Evolutionary conservation across 2,797 vertebrate species (phyloP), one percentile per base, ranked within the genome.

Genomic region (Anniella stebbinsi): DNA sequence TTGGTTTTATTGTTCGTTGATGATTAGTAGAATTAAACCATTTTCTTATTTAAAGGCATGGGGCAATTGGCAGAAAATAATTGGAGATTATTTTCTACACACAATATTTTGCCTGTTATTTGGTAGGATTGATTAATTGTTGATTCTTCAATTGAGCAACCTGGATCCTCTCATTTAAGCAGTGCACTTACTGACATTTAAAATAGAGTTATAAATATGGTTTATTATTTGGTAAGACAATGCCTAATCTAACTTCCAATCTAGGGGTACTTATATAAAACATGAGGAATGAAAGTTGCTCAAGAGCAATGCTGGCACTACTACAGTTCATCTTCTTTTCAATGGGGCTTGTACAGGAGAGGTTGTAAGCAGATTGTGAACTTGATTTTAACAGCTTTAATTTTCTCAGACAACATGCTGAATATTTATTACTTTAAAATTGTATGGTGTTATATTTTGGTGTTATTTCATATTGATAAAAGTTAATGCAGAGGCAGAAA

Each of bases 31-130:
- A 63, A 88, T 83, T 83, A 75, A 83, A 63, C 25, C 12, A 41
- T 87, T 87, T 70, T 80, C 25, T 23, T 66, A 48, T 72, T 88
- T 57, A 88, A 70, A 80, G 63, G 41, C 7, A 72, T 30, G 80
- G 28, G 48, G 36, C 28, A 82, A 12, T 30, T 10, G 48, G 30
- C 13, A 72, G 51, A 72, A 67, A 18, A 67, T 41, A 78, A 78
- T 4, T 51, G 45, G 33, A 41, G 17, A 78, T 30, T 80, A 38
- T n/a, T 80, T 57, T 87, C 48, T 3, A 33, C 17, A n/a, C 9
- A 38, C 63, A 63, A 28, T 28, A 57, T 41, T 78, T 77, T 69
- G 41, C 33, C 28, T 63, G 3, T 45, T 73, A 60, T 88, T 75
- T 66, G 38, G 7, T 63, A 36, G 23, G 54, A 23, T n/a, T 82